Percentiles rank a stretch among this genome's conserved stretches.
phyloP scores from a whole-genome alignment of 1,140 invertebrate genomes.

The Patella vulgata region DNA sequence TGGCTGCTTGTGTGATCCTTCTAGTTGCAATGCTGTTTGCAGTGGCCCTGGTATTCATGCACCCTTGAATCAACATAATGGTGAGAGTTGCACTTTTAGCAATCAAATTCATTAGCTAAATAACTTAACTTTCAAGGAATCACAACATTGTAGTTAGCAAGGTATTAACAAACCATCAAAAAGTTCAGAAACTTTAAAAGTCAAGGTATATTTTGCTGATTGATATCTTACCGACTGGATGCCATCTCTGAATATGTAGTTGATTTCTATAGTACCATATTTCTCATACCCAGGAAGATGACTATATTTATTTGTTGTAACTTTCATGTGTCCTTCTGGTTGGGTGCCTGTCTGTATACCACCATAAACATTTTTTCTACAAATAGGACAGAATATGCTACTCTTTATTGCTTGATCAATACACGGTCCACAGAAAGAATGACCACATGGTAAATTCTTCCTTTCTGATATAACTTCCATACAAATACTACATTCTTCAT shows the following conservation, averaged over 20 bases:
- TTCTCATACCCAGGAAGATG: constrained; percentile 42
- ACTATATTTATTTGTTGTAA: background rate
- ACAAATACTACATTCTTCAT: constrained; percentile 43
- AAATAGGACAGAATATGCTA: constrained; percentile 50
- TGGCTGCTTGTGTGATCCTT: no score
- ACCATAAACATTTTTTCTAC: constrained; percentile 45
- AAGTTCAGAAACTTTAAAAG: no score
- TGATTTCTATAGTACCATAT: constrained; percentile 40
- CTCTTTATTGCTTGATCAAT: constrained; percentile 40
- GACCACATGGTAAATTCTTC: constrained; percentile 42
- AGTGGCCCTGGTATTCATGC: no score
- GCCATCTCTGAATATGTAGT: constrained; percentile 46
- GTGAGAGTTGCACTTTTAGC: no score
- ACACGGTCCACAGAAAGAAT: constrained; percentile 45
- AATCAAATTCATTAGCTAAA: no score
- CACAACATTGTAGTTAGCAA: no score
- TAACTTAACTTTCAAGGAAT: no score
- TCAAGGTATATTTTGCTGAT: no score
- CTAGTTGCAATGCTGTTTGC: no score
- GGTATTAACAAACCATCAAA: no score
- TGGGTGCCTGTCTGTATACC: constrained; percentile 49
- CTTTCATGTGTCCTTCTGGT: constrained; percentile 41
- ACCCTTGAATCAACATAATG: no score
- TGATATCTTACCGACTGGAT: constrained; percentile 45
- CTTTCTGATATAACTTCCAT: constrained; percentile 28